Percentiles rank a stretch among this genome's conserved stretches.
phyloP scores from a whole-genome alignment of 1,140 invertebrate species.

The Polyergus mexicanus region DNA sequence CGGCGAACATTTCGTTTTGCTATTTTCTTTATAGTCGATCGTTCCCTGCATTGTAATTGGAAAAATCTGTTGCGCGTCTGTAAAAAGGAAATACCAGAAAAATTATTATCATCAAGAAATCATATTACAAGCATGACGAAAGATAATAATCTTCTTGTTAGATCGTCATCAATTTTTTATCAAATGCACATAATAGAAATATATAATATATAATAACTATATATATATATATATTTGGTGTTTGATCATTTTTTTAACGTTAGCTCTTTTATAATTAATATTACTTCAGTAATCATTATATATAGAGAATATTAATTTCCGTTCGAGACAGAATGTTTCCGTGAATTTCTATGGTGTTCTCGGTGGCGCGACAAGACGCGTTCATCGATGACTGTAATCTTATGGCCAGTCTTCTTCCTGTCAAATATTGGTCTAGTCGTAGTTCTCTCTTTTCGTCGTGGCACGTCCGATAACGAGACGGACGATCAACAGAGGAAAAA shows the following conservation, averaged over 20 bases:
- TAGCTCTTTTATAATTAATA: not conserved
- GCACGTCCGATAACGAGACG: slow-evolving; percentile 55
- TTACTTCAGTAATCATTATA: slow-evolving; percentile 1
- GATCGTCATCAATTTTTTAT: not conserved
- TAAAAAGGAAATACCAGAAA: not conserved
- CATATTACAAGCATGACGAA: no score
- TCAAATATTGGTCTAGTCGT: slow-evolving; percentile 64
- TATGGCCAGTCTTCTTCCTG: slow-evolving; percentile 42
- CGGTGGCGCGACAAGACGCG: not conserved
- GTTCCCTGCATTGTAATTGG: not conserved
- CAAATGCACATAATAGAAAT: not conserved
- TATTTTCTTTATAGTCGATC: slow-evolving; percentile 12
- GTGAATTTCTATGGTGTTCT: not conserved
- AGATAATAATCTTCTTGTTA: not conserved
- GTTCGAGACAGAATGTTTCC: not conserved
- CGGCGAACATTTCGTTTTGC: not conserved
- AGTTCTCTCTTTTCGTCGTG: slow-evolving; percentile 41
- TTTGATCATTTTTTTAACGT: not conserved
- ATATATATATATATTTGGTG: not conserved
- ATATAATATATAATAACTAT: not conserved
- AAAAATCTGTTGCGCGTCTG: not conserved
- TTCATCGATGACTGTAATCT: slow-evolving; percentile 58
- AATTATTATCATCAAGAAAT: not conserved
- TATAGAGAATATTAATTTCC: slow-evolving; percentile 34
- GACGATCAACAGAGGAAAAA: slow-evolving; percentile 47